Base-by-base conservation (phyloP, 2,888 invertebrate genomes). In the Phania funesta region DNA sequence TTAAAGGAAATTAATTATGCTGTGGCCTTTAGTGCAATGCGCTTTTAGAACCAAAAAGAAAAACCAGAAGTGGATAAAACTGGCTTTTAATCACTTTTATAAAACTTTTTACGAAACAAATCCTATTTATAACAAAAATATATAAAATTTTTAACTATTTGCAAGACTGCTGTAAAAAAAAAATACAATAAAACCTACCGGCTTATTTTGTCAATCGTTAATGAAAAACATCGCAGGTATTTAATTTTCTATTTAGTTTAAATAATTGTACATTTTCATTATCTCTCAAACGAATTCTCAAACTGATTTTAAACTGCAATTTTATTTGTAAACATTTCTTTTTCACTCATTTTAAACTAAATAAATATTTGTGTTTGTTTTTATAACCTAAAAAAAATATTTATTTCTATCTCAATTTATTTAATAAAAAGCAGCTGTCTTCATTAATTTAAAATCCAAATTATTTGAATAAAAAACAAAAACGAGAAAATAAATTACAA, bases 391-490 rank as follows among this genome's bases (percentile, higher is more conserved):
- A 50, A 52, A n/a, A 73, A 44, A 38, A 46, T 50, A 32, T 67
- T 38, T 70, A 50, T 50, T 67, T 46, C 50, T 68, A 62, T 60
- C 22, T 29, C 32, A 68, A 62, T 70, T 70, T 70, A 64, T 74
- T 64, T 35, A 56, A 64, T 64, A 74, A 80, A 80, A 74, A 80
- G 62, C 67, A 80, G 68, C 65, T 77, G 76, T 73, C 76, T 67
- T 81, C 67, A 81, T 77, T 76, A 65, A 77, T 81, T 81, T 71
- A 56, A 81, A 81, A 71, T 44, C 26, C 18, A 50, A 48, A 64
- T 41, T 58, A 65, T 70, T 26, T 78, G 35, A 38, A 24, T 56
- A 46, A 41, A 44, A 50, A 16, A 41, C 41, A 22, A n/a, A 46
- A 54, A n/a, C n/a, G n/a, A n/a, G n/a, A n/a, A n/a, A n/a, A 18